Evolutionary conservation across 2,888 invertebrate genomes (phyloP).

Genomic region (Halictus ligatus): DNA sequence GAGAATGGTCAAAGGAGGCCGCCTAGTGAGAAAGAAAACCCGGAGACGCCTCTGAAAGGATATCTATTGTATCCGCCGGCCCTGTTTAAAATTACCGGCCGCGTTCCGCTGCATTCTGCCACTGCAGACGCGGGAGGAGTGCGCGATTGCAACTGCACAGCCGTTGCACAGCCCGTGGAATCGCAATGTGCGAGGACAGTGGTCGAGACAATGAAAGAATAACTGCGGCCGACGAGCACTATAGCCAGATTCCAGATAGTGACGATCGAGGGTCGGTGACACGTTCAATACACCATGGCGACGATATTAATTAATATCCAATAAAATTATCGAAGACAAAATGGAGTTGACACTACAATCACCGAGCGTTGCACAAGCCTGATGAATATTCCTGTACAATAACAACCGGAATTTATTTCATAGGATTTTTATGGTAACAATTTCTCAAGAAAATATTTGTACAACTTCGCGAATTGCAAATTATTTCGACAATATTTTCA

Average conservation of each 20-base stretch:
- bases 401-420: no score
- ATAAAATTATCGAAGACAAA: conserved; percentile 3
- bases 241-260: conserved; percentile 66
- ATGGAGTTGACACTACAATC: not conserved
- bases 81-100: conserved; percentile 51
- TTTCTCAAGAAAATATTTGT: not conserved
- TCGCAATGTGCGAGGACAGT: conserved; percentile 64
- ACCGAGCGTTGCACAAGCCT: no score
- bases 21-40: not conserved
- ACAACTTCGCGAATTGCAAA: not conserved
- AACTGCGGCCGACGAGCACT: conserved; percentile 42
- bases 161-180: conserved; percentile 34
- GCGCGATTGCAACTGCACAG: conserved; percentile 52
- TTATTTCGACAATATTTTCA: not conserved
- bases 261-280: conserved; percentile 37
- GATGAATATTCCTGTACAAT: no score
- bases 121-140: conserved; percentile 36
- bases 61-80: conserved; percentile 45
- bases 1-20: conserved; percentile 6
- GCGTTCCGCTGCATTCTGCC: conserved; percentile 23
- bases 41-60: conserved; percentile 24
- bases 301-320: conserved; percentile 40
- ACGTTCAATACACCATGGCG: not conserved
- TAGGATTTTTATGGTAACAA: not conserved
- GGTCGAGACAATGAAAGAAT: conserved; percentile 72